These are phyloP conservation scores for Drosophila parthenogenetica DNA, from an alignment of 2,888 invertebrate genomes.

Conservation along the genomic window DNA sequence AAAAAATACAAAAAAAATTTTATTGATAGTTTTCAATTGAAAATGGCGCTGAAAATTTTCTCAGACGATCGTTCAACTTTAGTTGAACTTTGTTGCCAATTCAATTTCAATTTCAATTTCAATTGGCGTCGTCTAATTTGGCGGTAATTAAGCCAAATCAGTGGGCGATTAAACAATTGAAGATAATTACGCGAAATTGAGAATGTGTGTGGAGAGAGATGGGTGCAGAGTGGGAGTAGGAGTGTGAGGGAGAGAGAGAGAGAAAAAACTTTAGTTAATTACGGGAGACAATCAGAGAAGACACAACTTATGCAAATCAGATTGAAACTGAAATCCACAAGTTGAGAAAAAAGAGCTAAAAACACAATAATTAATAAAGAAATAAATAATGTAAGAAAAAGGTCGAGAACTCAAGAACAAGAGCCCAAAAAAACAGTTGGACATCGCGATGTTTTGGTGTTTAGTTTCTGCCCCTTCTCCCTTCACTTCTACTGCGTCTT, in stretches of 20 bases:
- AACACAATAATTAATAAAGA: constrained; percentile 72
- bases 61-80: constrained; percentile 3
- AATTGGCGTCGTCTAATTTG: constrained; percentile 35
- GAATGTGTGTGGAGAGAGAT: constrained; percentile 2
- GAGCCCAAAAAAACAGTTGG: constrained; percentile 10
- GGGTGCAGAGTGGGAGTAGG: background rate
- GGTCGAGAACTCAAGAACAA: constrained; percentile 7
- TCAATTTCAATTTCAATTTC: constrained; percentile 50
- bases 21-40: constrained; percentile 20
- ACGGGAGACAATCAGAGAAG: constrained; percentile 26
- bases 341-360: constrained; percentile 15
- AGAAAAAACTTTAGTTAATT: constrained; percentile 18
- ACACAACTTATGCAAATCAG: constrained; percentile 53
- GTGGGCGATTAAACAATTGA: constrained; percentile 72
- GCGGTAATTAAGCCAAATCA: constrained; percentile 67
- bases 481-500: too few relatives aligned
- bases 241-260: background rate
- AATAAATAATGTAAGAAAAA: constrained; percentile 52
- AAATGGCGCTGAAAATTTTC: background rate
- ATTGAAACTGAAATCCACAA: constrained; percentile 15
- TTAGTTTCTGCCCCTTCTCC: background rate
- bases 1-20: too few relatives aligned
- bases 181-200: constrained; percentile 67
- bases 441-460: constrained; percentile 2
- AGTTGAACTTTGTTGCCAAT: constrained; percentile 14